Evolutionary conservation across 2,888 invertebrate species (phyloP), one percentile per base, ranked within the genome.

Genomic region (Acronicta psi): DNA sequence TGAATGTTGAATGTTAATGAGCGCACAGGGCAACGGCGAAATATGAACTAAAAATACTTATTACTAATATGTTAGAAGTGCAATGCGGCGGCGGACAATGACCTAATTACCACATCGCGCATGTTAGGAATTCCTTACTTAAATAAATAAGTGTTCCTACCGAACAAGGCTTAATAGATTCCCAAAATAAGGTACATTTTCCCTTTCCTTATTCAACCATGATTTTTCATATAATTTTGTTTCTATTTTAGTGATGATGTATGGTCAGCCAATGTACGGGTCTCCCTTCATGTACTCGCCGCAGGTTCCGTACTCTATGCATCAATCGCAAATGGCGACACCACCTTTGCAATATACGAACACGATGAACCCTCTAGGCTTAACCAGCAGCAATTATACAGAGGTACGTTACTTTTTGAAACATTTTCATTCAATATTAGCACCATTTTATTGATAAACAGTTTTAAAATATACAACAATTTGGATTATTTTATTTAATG

Each of bases 281-380:
- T 80, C 94, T 0, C 95, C 96, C 0, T 93, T 96, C 76, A 92
- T 97, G 87, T 97, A 96, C 79, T 94, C 96, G 17, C 94, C 81
- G 0, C 86, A 79, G 61, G 38, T 81, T 20, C 10, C 80, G 0
- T 82, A 79, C 38, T 69, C 80, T 0, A 37, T 81, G 58, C 85
- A 73, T 11, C 83, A 80, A 18, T 61, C 66, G 1, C 59, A 75
- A 9, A 44, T 79, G 43, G 50, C 79, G 53, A 18, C 69, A 0
- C 83, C 78, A 5, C 18, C 40, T 8, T 25, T 43, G 43, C 76
- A 75, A n/a, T 75, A 63, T 43, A 59, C 58, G 14, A 73, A 65
- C 20, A 40, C 60, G 0, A 52, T 75, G 14, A 71, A 78, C 49
- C 70, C 83, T 0, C 56, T 87, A 0, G 77, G 75, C 0, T 50